phyloP scores from a whole-genome alignment of 2,113 vertebrate genomes.

The Origma solitaria region DNA sequence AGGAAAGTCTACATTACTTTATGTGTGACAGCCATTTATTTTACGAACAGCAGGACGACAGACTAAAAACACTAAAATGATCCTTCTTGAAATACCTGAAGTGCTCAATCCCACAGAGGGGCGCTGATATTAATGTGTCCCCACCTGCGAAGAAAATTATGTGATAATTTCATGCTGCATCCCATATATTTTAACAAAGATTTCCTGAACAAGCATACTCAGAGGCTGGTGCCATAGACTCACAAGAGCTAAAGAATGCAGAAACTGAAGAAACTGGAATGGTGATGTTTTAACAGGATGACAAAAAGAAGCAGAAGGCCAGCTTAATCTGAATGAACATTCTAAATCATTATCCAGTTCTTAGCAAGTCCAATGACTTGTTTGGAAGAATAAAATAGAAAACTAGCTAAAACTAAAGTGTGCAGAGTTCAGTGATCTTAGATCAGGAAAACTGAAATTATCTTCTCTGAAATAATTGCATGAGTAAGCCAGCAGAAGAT shows the following conservation, averaged over 20 bases:
- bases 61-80: neutral
- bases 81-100: neutral
- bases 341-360: neutral
- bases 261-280: neutral
- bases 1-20: neutral
- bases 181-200: neutral
- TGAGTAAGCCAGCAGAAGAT: neutral
- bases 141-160: neutral
- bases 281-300: neutral
- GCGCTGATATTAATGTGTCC: neutral
- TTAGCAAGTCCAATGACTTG: neutral
- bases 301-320: neutral
- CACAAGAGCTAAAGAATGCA: neutral
- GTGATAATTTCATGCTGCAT: neutral
- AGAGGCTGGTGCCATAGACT: neutral
- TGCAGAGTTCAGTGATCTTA: neutral
- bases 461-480: neutral
- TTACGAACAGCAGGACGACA: neutral
- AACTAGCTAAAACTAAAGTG: neutral
- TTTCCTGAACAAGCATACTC: neutral
- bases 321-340: neutral
- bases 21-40: neutral
- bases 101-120: neutral
- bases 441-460: neutral
- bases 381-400: neutral